phyloP scores from a whole-genome alignment of 2,888 invertebrate species.

The Drosophila meridiana region DNA sequence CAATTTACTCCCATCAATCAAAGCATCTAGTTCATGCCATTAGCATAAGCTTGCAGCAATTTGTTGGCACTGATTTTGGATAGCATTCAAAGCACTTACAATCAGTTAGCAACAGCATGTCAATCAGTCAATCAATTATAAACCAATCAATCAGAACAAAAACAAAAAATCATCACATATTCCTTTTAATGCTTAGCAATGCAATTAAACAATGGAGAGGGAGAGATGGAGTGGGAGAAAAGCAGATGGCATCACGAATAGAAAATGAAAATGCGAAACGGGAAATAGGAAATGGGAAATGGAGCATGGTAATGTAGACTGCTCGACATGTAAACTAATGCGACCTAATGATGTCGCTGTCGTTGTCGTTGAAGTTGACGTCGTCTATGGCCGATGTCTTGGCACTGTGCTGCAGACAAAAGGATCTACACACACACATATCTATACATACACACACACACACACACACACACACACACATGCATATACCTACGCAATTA shows the following conservation, averaged over 20 bases:
- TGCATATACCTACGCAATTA: slow-evolving; percentile 38
- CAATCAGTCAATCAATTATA: slow-evolving; percentile 47
- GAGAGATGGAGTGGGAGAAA: not conserved
- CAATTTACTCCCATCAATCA: not conserved
- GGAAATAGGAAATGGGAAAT: not conserved
- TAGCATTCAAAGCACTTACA: slow-evolving; percentile 9
- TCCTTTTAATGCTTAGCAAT: slow-evolving; percentile 25
- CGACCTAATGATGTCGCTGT: slow-evolving; percentile 51
- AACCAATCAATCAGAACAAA: slow-evolving; percentile 41
- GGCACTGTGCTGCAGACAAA: slow-evolving; percentile 22
- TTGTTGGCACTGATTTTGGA: not conserved
- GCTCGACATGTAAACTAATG: slow-evolving; percentile 69
- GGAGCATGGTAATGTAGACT: slow-evolving; percentile 15
- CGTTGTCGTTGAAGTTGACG: slow-evolving; percentile 27
- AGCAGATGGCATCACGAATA: not conserved
- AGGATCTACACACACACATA: slow-evolving; percentile 4
- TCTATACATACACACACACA: not conserved
- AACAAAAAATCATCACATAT: slow-evolving; percentile 5
- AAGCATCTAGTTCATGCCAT: slow-evolving; percentile 1
- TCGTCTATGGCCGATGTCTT: slow-evolving; percentile 30
- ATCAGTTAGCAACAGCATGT: slow-evolving; percentile 22
- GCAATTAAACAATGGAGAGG: slow-evolving; percentile 41
- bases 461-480: not conserved
- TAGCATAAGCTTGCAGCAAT: slow-evolving; percentile 10
- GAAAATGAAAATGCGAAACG: not conserved